A percentile compares a stretch with the other conserved stretches of the same genome.
Conservation (phyloP, 2,113 vertebrate genomes). For the Prochilodus magdalenae region DNA sequence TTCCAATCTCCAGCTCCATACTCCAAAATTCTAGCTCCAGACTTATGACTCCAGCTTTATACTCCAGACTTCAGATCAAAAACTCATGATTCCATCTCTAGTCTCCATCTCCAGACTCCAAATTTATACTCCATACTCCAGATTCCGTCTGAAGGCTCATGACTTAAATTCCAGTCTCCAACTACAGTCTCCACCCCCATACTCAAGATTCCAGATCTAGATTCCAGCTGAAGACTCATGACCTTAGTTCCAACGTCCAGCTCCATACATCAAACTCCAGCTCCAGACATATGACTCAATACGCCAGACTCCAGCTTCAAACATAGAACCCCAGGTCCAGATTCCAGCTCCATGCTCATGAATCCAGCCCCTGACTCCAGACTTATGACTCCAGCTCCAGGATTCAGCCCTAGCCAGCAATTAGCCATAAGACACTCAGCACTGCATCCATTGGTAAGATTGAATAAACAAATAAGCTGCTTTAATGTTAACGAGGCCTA, state of each 20-base stretch:
- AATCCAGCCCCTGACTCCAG: neutral
- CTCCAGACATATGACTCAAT: neutral
- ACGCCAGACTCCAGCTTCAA: neutral
- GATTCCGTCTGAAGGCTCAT: neutral
- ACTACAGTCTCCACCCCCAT: neutral
- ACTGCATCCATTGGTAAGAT: slow-evolving; percentile 28
- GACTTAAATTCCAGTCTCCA: neutral
- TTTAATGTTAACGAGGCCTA: slow-evolving; percentile 45
- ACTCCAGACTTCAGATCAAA: neutral
- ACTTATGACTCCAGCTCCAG: neutral
- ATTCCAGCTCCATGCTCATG: neutral
- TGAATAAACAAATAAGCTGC: slow-evolving; percentile 52
- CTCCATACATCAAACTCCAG: neutral
- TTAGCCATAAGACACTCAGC: slow-evolving; percentile 27
- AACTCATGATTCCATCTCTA: neutral
- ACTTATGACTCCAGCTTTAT: neutral
- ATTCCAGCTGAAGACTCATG: neutral
- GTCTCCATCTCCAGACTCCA: neutral
- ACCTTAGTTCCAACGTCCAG: neutral
- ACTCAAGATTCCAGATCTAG: neutral
- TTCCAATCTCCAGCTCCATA: too few species aligned
- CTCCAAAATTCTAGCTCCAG: too few species aligned
- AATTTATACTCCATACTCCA: neutral
- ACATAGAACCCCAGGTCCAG: neutral
- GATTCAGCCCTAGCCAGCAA: neutral